Evolutionary conservation across 1,140 invertebrate genomes (phyloP), one percentile per base, ranked within the genome.

Genomic region (Drosophila subpulchrella): DNA sequence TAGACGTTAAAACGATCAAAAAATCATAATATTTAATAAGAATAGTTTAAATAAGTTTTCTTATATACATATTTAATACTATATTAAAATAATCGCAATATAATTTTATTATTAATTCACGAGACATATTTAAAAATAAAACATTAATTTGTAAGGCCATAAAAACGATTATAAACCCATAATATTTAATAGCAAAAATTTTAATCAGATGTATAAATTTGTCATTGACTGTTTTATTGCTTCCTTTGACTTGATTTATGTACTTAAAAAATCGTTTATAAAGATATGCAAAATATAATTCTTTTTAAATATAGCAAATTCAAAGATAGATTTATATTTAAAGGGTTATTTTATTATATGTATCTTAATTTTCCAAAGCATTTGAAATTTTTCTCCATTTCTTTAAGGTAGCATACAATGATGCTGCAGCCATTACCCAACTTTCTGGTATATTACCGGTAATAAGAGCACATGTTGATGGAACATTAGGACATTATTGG

Each of bases 381-480:
- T 20, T 20, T 20, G 20, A 20, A 20, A 20, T 20, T 36, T 36
- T 27, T 5, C 24, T 1, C 20, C 20, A 20, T 30, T 12, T n/a
- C 11, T 46, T 17, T 4, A 13, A 13, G 11, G 13, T 15, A 11
- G 11, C 15, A 30, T 17, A 13, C 2, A 20, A 17, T 30, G n/a
- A 41, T n/a, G 13, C 3, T 10, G 10, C 3, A 39, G 11, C 27
- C 27, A 24, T 60, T 60, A 13, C 13, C 6, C 15, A 62, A 59
- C 24, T 24, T 62, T 13, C 17, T 11, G 42, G 10, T 5, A 51
- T 60, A 27, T 73, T 72, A 72, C 70, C 39, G 46, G 67, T 71
- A 71, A 71, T 58, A 58, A 58, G 44, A 50, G 65, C 44, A 71
- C 65, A 71, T 71, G 68, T 50, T 71, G 51, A 71, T 71, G 68